phyloP scores from a whole-genome alignment of 2,113 vertebrate genomes.

The Plecotus auritus region DNA sequence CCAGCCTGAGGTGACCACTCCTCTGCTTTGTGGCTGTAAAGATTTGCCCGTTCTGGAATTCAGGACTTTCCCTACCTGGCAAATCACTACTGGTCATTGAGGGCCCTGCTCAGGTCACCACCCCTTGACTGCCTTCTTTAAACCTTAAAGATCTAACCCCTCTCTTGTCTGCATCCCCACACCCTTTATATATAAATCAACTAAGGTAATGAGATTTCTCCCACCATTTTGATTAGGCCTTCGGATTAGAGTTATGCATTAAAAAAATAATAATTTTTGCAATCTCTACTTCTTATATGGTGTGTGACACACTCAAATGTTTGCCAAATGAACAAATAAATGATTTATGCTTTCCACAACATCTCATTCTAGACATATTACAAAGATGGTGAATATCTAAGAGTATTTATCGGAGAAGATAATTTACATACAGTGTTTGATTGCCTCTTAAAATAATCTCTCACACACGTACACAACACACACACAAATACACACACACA shows the following conservation, averaged over 20 bases:
- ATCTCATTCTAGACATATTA: neutral
- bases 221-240: neutral
- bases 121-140: neutral
- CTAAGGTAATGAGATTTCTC: neutral
- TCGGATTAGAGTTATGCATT: neutral
- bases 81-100: neutral
- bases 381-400: neutral
- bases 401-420: neutral
- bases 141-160: neutral
- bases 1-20: too few relatives aligned
- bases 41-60: neutral
- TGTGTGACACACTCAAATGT: neutral
- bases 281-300: neutral
- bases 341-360: neutral
- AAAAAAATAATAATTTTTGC: neutral
- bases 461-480: too few relatives aligned
- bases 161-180: neutral
- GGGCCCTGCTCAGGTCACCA: neutral
- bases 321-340: neutral
- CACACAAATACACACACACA: neutral
- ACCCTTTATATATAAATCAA: neutral
- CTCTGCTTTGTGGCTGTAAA: too few relatives aligned
- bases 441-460: conserved; percentile 5
- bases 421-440: neutral
- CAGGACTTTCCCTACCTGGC: neutral